Conservation (phyloP, 1,140 invertebrate genomes). For the Gonioctena quinquepunctata region DNA sequence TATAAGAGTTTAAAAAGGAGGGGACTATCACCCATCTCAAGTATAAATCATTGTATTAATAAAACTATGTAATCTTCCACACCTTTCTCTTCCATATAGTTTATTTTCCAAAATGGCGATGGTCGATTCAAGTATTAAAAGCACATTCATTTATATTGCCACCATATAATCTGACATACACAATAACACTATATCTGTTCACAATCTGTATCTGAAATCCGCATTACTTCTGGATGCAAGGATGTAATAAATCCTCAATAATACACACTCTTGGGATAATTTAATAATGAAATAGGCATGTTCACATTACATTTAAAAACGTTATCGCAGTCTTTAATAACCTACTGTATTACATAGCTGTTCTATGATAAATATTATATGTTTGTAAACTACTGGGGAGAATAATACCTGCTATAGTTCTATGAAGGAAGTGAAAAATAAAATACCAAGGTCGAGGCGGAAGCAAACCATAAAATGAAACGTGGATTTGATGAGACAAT, state of each 20-base stretch:
- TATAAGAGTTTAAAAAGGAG: no score
- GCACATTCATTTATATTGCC: background rate
- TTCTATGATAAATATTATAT: conserved; percentile 14
- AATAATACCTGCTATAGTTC: background rate
- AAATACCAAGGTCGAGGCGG: conserved; percentile 8
- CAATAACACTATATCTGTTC: background rate
- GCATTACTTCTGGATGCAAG: background rate
- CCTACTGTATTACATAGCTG: background rate
- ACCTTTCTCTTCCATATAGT: no score
- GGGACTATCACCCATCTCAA: no score
- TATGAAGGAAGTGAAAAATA: conserved; percentile 13
- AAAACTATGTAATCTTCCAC: no score
- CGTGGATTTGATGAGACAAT: background rate
- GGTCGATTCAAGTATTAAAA: background rate
- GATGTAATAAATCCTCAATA: background rate
- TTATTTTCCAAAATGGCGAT: background rate
- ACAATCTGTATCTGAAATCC: background rate
- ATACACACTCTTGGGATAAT: background rate
- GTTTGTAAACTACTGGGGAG: conserved; percentile 13
- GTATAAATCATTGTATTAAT: no score
- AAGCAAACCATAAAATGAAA: conserved; percentile 5
- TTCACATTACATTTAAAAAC: background rate
- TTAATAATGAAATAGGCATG: conserved; percentile 4
- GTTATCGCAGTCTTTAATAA: background rate
- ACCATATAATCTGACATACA: background rate